Base-by-base conservation (phyloP, 2,888 invertebrate species). In the Atherix ibis region DNA sequence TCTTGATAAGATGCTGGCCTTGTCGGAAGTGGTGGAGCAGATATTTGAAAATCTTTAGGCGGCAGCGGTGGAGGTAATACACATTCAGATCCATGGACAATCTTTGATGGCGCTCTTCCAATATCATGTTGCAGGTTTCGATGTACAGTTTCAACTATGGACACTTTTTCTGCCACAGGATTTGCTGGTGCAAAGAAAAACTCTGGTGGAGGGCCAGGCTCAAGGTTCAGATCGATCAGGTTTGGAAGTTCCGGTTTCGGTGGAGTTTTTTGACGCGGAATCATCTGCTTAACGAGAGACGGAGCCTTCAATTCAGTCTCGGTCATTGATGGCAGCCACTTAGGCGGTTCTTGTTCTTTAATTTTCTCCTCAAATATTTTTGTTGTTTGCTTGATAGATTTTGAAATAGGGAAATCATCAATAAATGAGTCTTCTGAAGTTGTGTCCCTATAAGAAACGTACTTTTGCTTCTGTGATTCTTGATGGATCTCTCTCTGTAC, bases 201-300 rank as follows among this genome's bases (percentile, higher is more conserved):
- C 57, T 75, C 73, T 12, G 76, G 75, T 4, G 76, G 73, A 9
- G 74, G 65, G 4, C 76, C 77, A 0, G 76, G 76, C 48, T 73
- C 67, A n/a, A 76, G 49, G 42, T 63, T 56, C 4, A 71, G 56
- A 44, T 67, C 66, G 8, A 58, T 56, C 13, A 62, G 58, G 42
- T 49, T 39, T 24, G 29, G 41, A 4, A 40, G 43, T 18, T 40
- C 38, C 3, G 48, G 36, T n/a, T 43, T 14, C 6, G 31, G 31
- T 9, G 33, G 37, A 14, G 47, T 41, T n/a, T n/a, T n/a, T 14
- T 48, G 38, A 15, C 51, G 52, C 4, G 57, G 51, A 36, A 56
- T 48, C 2, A 53, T 49, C 36, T 58, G 63, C 37, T 58, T 65
- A 1, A 68, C 67, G 27, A 68, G 46, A 32, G 57, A 55, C 0